Evolutionary conservation across 2,113 vertebrate genomes (phyloP).

Genomic region (Chrysemys picta): DNA sequence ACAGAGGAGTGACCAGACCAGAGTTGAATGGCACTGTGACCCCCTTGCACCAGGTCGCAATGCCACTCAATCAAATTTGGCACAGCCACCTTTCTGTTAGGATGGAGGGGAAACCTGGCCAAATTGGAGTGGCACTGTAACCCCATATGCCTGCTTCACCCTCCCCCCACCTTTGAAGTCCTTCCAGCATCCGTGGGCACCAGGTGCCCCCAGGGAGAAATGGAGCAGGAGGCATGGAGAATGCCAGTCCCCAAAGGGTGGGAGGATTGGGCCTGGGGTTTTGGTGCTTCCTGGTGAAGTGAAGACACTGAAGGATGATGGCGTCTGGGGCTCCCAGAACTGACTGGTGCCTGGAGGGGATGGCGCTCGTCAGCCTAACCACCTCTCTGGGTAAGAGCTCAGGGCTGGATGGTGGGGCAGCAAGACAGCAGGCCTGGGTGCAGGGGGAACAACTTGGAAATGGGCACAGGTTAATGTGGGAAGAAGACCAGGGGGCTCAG

Average conservation of each 20-base stretch:
- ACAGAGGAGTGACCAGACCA: not conserved
- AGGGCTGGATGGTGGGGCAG: not conserved
- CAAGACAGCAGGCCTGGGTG: not conserved
- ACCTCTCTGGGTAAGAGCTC: not conserved
- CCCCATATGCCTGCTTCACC: not conserved
- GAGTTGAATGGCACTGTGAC: not conserved
- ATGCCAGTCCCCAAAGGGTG: not conserved
- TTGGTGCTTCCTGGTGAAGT: not conserved
- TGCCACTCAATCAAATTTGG: not conserved
- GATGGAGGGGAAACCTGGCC: not conserved
- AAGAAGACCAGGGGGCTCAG: not conserved
- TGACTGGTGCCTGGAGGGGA: not conserved
- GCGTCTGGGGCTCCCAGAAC: not conserved
- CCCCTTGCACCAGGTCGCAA: not conserved
- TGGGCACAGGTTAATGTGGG: not conserved
- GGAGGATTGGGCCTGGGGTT: not conserved
- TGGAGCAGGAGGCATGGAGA: constrained; percentile 28
- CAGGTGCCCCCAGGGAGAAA: not conserved
- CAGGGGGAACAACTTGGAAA: not conserved
- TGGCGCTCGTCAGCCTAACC: not conserved
- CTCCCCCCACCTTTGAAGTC: not conserved
- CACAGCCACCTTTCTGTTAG: not conserved
- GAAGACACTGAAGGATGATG: not conserved
- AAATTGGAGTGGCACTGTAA: not conserved
- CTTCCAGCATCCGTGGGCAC: not conserved